Base-by-base conservation (phyloP, 2,797 vertebrate species). In the Mus caroli region DNA sequence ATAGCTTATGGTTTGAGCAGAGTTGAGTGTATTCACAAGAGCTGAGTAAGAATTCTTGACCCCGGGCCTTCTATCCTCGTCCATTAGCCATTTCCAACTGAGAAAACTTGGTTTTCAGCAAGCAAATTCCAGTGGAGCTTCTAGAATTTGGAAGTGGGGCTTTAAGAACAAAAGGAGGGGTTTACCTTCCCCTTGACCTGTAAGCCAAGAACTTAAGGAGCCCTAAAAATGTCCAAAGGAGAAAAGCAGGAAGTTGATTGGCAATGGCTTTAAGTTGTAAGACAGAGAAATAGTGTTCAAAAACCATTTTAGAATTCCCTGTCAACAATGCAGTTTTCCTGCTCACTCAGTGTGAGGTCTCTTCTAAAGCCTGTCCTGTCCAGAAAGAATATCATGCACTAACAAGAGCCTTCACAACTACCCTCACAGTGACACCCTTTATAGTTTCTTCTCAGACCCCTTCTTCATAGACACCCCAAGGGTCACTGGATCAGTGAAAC, bases 281-380 rank as follows among this genome's bases (percentile, higher is more conserved):
- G 73, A 88, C 54, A 56, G 71, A 73, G 26, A 85, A 94, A 56
- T 54, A 20, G 26, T 90, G 26, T 75, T 94, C 60, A 75, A 80
- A 93, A 87, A 69, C 43, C 24, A 28, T 73, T 90, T 82, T 78
- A 76, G 80, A 86, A 73, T 93, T 94, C 14, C 34, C 52, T 83
- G 88, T 88, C 67, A 91, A 75, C 5, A 6, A 26, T 43, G 43
- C 67, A 69, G 69, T 80, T 88, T 85, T 92, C 31, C 26, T 46
- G 46, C 26, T n/a, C 28, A 71, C 76, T 80, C 75, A 76, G 46
- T 75, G 52, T 22, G 1, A 92, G 37, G 31, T 75, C 62, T 92
- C 12, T 90, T 78, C 50, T 96, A 88, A 96, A 95, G 91, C 8
- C 46, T 83, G 67, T 22, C 52, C 19, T 56, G 43, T 78, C 43